Evolutionary conservation across 2,113 vertebrate species (phyloP), one percentile per base, ranked within the genome.

Genomic region (Anthoscopus minutus): DNA sequence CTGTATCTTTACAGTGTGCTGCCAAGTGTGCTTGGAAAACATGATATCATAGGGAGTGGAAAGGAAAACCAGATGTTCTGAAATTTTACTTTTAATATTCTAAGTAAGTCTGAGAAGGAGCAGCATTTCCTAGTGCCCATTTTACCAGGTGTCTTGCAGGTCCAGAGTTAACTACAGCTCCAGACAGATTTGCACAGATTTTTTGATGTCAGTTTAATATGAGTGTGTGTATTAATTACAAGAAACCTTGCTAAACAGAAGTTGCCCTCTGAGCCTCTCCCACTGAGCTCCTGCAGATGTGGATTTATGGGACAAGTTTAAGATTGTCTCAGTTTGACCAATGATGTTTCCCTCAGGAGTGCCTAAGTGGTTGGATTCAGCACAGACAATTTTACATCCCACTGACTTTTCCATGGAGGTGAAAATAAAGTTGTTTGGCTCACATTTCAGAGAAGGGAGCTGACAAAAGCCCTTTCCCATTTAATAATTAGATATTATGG

Each of bases 21-120:
- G 96, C 95, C 95, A 97, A 93, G 69, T 72, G 80, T 81, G 45
- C 93, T 93, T 93, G 95, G 96, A 97, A 96, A 97, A 95, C 90
- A 79, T 97, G 95, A 94, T 94, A 93, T 96, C 96, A 97, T 86
- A 93, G 88, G 86, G 88, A 86, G 93, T 96, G 93, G 94, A 91
- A 96, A 97, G 90, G 88, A 94, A 95, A 94, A 92, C 76, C 95
- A 97, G 93, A 96, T 97, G 96, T 96, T 95, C 53, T 71, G 35
- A 81, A 84, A 67, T 83, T 86, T 67, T 82, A 56, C 88, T 93
- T 94, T 65, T 90, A 81, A 78, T 88, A 86, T 83, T 86, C 53
- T 84, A 27, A 96, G 42, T 78, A 64, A 64, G 44, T 72, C 22
- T 0, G 13, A 60, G 54, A 61, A 74, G 67, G 21, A 88, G 17